phyloP scores from a whole-genome alignment of 2,113 vertebrate species.

The Elgaria multicarinata region DNA sequence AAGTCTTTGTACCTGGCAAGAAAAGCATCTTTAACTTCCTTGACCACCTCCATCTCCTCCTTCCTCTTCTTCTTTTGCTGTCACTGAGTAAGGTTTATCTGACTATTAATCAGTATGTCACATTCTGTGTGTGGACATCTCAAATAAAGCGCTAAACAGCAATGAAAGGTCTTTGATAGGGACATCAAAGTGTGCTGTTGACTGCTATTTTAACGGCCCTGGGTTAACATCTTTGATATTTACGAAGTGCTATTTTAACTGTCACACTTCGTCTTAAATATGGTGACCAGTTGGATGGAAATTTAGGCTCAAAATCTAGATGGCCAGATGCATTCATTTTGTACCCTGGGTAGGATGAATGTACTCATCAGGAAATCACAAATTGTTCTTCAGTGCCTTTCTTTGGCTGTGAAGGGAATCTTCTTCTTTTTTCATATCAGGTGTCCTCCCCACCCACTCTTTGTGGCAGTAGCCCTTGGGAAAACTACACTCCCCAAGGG shows the following conservation, averaged over 20 bases:
- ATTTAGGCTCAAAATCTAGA: neutral
- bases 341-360: neutral
- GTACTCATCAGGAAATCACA: neutral
- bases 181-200: neutral
- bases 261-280: neutral
- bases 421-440: too few relatives aligned
- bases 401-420: neutral
- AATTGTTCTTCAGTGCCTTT: neutral
- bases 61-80: too few relatives aligned
- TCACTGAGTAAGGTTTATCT: neutral
- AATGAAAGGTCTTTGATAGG: neutral
- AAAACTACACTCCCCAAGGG: neutral
- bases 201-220: slow-evolving; percentile 7
- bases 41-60: neutral
- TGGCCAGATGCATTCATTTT: neutral
- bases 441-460: neutral
- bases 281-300: neutral
- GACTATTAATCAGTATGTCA: slow-evolving; percentile 6
- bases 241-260: neutral
- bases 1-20: neutral
- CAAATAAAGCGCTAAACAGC: slow-evolving; percentile 10
- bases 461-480: neutral
- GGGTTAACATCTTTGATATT: neutral
- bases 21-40: neutral
- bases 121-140: neutral